Base-by-base conservation (phyloP, 2,113 vertebrate genomes). In the Spilogale gracilis region DNA sequence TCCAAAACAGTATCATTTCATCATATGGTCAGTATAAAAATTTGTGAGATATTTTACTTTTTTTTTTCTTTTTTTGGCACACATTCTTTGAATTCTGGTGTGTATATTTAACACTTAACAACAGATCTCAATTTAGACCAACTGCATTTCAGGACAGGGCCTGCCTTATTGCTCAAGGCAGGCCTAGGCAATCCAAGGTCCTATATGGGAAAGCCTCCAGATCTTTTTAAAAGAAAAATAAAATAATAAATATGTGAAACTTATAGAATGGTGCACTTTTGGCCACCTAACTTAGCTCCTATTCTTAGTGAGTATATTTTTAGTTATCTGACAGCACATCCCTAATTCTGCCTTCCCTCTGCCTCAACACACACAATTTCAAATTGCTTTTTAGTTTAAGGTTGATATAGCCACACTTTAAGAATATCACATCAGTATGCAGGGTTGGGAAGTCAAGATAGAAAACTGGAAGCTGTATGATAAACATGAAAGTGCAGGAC, bases 1-100 rank as follows among this genome's bases (percentile, higher is more conserved):
- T 76, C 61, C 7, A 27, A 69, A 81, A 65, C 81, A 63, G 71
- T 93, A 67, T 30, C 18, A 87, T 94, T 96, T 97, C 45, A 69
- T 89, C 20, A 58, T 63, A 6, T n/a, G 48, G 65, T 65, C 43
- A 25, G 45, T 63, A 43, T 63, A 89, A 71, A 92, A 50, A 23
- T 27, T 32, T 81, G 38, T 76, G 45, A 69, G 12, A 6, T 82
- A 52, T 63, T 86, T 94, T 92, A 25, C 23, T 38, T 69, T 79
- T 0, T 74, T 38, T 74, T 38, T 32, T 60, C 32, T 56, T 79
- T 32, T 4, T 0, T 63, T 16, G 5, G 30, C 61, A 61, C 43
- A 78, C 21, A 85, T 38, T n/a, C 20, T 94, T 89, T 82, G 67
- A 86, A 65, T 71, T 78, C 73, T 43, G n/a, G 9, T n/a, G 1